Conservation (phyloP, 2,113 vertebrate species). For the Tragelaphus buxtoni region DNA sequence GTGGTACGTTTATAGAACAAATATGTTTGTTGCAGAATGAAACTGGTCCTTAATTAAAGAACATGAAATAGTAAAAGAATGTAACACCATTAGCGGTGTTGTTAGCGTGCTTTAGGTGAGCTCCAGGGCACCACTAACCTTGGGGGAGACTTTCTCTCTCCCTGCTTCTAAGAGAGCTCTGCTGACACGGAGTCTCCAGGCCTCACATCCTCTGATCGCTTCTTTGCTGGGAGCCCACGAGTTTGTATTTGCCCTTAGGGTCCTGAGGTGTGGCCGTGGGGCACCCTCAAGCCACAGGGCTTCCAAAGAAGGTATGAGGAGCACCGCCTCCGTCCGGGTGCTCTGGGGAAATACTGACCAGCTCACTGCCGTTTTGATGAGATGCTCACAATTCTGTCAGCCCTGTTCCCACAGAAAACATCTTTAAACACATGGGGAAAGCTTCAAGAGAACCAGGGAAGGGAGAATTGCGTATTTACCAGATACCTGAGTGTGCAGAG, state of each 20-base stretch:
- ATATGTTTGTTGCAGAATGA: neutral
- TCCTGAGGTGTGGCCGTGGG: neutral
- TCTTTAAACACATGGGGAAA: neutral
- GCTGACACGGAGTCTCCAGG: neutral
- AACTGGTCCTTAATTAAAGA: neutral
- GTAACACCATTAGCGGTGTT: neutral
- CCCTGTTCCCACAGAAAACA: neutral
- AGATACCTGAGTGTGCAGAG: neutral
- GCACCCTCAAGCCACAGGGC: neutral
- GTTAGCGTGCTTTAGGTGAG: neutral
- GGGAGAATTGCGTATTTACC: neutral
- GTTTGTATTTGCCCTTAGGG: neutral
- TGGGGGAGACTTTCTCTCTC: neutral
- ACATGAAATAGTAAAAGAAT: neutral
- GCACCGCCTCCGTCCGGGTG: rapidly evolving
- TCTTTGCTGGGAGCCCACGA: neutral
- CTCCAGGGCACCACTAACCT: neutral
- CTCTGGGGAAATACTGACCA: neutral
- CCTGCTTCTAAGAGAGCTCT: neutral
- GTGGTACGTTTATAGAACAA: neutral
- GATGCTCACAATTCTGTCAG: neutral
- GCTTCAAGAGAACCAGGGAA: neutral
- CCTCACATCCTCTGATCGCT: rapidly evolving
- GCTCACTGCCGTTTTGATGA: neutral
- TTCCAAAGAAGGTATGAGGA: neutral